Base-by-base conservation (phyloP, 2,888 invertebrate genomes). In the Stenurella melanura region DNA sequence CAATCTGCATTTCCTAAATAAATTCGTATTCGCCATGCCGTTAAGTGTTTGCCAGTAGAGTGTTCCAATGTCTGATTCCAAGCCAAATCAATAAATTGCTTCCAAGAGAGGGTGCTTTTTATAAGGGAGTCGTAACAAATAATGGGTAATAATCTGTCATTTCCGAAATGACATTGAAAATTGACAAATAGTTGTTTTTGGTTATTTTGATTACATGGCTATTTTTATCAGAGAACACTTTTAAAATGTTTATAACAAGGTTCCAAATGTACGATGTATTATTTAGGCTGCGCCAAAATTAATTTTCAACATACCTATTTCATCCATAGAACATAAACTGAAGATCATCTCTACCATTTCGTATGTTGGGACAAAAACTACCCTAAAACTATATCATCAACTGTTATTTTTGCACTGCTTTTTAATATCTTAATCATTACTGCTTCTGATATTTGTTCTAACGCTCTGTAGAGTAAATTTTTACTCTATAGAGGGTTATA, bases 91-190 rank as follows among this genome's bases (percentile, higher is more conserved):
- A 42, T 12, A 42, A 42, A 42, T 15, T 42, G 42, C 42, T 42
- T 42, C 15, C 42, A 42, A 1, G 15, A 42, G 42, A 42, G 30
- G 30, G 42, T 42, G 42, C 42, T 15, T 42, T 42, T 42, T 42
- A 42, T 42, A 42, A 42, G 15, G 42, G 42, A 42, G 42, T 42
- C 42, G 12, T 42, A 42, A 42, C 17, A 21, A 42, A 57, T 38
- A 60, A 60, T 60, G 60, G 60, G 21, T 60, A 60, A 21, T 21
- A 26, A 6, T 19, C 42, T 42, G 42, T 42, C 42, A 42, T 42
- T 38, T 42, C 42, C 12, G 42, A 42, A 42, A 42, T 42, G 42
- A 42, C 42, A 42, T 42, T 42, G 42, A 42, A 42, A 17, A 42
- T 57, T 66, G 18, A 18, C 10, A n/a, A 42, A 42, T 42, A 15